These are phyloP conservation scores for Threskiornis aethiopicus DNA, from an alignment of 2,797 vertebrate genomes.

Conservation along the genomic window DNA sequence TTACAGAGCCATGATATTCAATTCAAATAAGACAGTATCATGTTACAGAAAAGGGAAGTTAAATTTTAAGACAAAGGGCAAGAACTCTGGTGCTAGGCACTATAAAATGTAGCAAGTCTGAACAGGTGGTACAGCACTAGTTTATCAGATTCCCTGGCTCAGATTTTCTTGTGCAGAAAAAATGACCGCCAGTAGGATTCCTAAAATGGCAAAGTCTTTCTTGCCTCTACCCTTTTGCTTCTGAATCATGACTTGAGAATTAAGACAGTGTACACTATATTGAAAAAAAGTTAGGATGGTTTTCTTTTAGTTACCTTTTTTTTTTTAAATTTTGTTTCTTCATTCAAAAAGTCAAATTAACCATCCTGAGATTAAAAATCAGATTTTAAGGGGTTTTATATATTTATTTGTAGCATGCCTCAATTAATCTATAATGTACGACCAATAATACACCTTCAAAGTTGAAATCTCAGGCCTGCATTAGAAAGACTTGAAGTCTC, in stretches of 20 bases:
- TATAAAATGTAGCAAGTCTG: background rate
- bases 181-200: background rate
- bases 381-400: background rate
- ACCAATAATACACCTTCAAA: background rate
- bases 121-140: background rate
- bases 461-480: background rate
- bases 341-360: background rate
- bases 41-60: background rate
- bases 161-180: background rate
- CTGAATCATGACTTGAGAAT: background rate
- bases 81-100: background rate
- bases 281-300: background rate
- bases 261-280: background rate
- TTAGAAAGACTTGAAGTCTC: background rate
- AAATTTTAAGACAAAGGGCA: background rate
- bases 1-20: background rate
- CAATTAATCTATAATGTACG: background rate
- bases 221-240: background rate
- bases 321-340: background rate
- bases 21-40: background rate
- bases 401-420: background rate
- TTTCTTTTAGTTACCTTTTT: background rate
- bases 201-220: background rate
- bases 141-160: background rate
- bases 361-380: background rate